phyloP scores from a whole-genome alignment of 2,888 invertebrate genomes.

The Ophraella communa region DNA sequence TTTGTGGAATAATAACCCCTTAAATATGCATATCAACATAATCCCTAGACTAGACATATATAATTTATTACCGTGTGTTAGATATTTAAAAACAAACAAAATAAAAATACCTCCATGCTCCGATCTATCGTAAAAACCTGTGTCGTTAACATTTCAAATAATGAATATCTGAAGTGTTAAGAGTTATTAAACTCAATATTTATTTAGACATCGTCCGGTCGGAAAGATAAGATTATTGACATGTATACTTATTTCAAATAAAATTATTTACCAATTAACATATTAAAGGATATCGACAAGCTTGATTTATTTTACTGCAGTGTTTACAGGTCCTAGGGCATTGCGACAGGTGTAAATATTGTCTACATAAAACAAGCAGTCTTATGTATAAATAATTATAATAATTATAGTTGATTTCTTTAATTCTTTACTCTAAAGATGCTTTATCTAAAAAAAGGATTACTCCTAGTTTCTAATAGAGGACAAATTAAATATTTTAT shows the following conservation, averaged over 20 bases:
- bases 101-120: constrained; percentile 23
- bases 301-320: not conserved
- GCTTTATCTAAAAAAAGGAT: no score
- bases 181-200: constrained; percentile 35
- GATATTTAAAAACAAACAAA: constrained; percentile 10
- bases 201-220: constrained; percentile 19
- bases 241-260: constrained; percentile 11
- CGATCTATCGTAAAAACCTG: constrained; percentile 23
- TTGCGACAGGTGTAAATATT: no score
- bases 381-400: no score
- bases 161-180: constrained; percentile 21
- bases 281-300: not conserved
- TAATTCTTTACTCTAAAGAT: no score
- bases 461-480: no score
- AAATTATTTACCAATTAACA: not conserved
- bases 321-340: no score
- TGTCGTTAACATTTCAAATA: constrained; percentile 32
- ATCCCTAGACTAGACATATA: not conserved
- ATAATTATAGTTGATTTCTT: no score
- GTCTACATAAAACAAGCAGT: no score
- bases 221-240: constrained; percentile 17
- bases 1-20: no score
- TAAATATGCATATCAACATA: not conserved
- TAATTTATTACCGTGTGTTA: not conserved
- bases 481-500: no score